A percentile compares a stretch with the other conserved stretches of the same genome.
Conservation (phyloP, 2,113 vertebrate genomes). For the Dryoscopus gambensis region DNA sequence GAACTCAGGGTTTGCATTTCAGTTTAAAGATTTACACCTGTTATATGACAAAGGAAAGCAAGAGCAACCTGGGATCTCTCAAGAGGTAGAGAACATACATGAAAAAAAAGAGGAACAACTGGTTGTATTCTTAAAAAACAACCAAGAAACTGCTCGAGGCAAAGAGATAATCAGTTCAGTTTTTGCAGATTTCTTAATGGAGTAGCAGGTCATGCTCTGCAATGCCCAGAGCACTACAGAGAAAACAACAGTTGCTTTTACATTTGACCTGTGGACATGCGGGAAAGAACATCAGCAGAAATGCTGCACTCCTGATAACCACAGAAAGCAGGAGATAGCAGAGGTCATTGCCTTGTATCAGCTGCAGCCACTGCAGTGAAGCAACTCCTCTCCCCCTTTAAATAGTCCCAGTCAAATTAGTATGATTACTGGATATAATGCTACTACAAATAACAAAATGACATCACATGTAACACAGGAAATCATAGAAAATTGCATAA, state of each 20-base stretch:
- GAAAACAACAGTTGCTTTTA: background rate
- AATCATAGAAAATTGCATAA: background rate
- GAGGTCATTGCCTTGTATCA: fast-evolving
- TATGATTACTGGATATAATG: background rate
- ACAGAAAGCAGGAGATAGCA: background rate
- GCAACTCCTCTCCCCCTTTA: background rate
- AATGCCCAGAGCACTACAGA: background rate
- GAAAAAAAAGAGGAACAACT: background rate
- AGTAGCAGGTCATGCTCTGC: background rate
- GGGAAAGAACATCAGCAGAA: background rate
- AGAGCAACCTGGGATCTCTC: background rate
- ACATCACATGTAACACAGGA: background rate
- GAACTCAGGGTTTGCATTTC: background rate
- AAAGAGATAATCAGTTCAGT: background rate
- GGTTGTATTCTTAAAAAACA: background rate
- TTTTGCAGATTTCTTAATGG: constrained; percentile 13
- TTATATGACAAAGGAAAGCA: background rate
- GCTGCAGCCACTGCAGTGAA: background rate
- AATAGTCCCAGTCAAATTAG: background rate
- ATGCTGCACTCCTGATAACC: background rate
- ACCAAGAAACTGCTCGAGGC: background rate
- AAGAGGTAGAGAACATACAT: background rate
- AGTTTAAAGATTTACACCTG: background rate
- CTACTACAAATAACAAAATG: background rate
- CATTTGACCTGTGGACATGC: background rate